Percentiles rank a stretch among this genome's conserved stretches.
Conservation (phyloP, 92 coral and sea anemone genomes). For the Montipora capitata region DNA sequence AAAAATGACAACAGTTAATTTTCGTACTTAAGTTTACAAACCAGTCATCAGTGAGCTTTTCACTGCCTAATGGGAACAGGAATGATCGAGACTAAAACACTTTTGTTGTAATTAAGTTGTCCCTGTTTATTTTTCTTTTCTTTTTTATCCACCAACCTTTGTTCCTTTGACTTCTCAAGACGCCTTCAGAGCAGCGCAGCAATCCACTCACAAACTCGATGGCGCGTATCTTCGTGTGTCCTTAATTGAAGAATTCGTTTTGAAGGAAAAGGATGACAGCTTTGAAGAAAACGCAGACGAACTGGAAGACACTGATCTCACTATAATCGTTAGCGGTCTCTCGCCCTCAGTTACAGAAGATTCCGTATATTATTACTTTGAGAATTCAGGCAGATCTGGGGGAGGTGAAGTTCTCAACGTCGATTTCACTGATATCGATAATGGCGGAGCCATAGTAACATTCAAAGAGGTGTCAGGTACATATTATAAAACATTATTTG, state of each 20-base stretch:
- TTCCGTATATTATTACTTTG: slow-evolving; percentile 69
- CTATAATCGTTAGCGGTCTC: slow-evolving; percentile 73
- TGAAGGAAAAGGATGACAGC: neutral
- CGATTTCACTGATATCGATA: neutral
- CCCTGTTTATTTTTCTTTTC: neutral
- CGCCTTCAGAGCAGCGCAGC: slow-evolving; percentile 36
- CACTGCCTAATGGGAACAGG: neutral
- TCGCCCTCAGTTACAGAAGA: slow-evolving; percentile 57
- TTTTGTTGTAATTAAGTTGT: neutral
- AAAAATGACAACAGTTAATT: too few species aligned
- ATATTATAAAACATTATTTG: too few species aligned
- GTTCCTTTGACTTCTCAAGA: slow-evolving; percentile 1
- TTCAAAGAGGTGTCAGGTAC: slow-evolving; percentile 29
- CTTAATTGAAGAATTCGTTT: slow-evolving; percentile 17
- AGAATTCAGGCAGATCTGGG: slow-evolving; percentile 61
- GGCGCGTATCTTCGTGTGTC: slow-evolving; percentile 24
- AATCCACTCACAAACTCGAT: slow-evolving; percentile 39
- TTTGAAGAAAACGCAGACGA: neutral
- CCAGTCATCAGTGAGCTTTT: too few species aligned
- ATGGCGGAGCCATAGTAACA: neutral
- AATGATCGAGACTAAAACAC: neutral
- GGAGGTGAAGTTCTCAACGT: slow-evolving; percentile 23
- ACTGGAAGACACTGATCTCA: neutral
- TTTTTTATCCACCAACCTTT: neutral
- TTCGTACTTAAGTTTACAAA: too few species aligned